Evolutionary conservation across 2,113 vertebrate species (phyloP).

Genomic region (Passerina amoena): DNA sequence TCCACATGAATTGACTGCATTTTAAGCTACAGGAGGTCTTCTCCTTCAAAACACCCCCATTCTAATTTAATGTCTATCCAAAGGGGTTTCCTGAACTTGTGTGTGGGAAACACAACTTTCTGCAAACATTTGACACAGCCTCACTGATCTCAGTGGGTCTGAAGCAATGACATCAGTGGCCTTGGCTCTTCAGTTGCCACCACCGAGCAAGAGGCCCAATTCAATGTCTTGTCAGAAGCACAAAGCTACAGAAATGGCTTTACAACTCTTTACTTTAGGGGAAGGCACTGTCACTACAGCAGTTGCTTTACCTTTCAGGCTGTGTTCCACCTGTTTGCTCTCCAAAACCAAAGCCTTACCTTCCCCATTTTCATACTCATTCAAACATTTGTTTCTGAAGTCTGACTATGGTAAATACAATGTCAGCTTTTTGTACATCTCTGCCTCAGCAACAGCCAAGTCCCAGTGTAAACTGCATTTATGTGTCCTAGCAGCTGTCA

Average conservation of each 20-base stretch:
- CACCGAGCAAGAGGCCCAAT: neutral
- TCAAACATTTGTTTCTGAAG: neutral
- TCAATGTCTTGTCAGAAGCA: neutral
- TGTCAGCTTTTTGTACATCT: neutral
- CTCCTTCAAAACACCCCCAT: neutral
- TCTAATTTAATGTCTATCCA: neutral
- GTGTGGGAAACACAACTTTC: neutral
- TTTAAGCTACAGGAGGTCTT: neutral
- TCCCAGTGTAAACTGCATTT: neutral
- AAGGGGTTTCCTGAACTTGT: neutral
- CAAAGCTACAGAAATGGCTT: neutral
- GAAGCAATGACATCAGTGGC: neutral
- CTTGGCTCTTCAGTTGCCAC: neutral
- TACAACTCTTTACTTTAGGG: neutral
- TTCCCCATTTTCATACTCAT: neutral
- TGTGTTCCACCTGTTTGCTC: neutral
- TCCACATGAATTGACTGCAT: neutral
- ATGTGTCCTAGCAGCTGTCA: neutral
- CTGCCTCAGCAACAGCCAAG: neutral
- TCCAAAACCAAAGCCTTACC: neutral
- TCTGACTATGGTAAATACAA: neutral
- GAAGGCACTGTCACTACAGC: neutral
- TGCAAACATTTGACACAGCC: neutral
- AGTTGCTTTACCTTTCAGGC: neutral
- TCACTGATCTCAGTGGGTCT: neutral